These are phyloP conservation scores for Sesamia inferens DNA, from an alignment of 2,888 invertebrate species.

Conservation along the genomic window DNA sequence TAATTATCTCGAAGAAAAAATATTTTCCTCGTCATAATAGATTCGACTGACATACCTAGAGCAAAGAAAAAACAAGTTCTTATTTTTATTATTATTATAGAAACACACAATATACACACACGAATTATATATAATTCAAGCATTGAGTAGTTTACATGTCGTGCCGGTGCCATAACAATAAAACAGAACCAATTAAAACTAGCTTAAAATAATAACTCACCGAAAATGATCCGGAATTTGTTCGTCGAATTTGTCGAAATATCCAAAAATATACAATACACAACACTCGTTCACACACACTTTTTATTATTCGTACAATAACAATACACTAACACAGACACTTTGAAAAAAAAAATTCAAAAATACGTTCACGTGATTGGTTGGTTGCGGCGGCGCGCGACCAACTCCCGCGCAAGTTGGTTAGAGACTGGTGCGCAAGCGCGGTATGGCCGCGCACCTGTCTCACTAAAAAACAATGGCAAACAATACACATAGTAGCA, in stretches of 20 bases:
- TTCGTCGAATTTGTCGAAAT: constrained; percentile 56
- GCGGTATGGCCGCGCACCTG: constrained; percentile 79
- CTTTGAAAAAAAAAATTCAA: no score
- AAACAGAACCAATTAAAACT: constrained; percentile 66
- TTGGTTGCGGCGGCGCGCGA: constrained; percentile 64
- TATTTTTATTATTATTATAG: constrained; percentile 17
- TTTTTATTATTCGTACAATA: constrained; percentile 30
- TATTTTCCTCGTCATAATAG: constrained; percentile 52
- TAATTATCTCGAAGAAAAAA: constrained; percentile 63
- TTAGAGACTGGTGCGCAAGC: constrained; percentile 79
- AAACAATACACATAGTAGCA: constrained; percentile 78
- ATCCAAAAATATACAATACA: constrained; percentile 63
- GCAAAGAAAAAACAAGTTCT: constrained; percentile 41
- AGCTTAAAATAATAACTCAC: constrained; percentile 74
- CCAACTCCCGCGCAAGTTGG: constrained; percentile 80
- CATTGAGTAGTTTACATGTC: constrained; percentile 44
- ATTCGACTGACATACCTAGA: constrained; percentile 19
- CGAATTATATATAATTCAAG: constrained; percentile 39
- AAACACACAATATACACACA: constrained; percentile 36
- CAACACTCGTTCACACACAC: constrained; percentile 62
- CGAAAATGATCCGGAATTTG: constrained; percentile 71
- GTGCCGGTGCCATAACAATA: constrained; percentile 60
- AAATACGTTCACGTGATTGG: constrained; percentile 64
- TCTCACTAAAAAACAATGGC: constrained; percentile 85
- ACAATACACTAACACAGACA: constrained; percentile 41